Evolutionary conservation across 2,797 vertebrate species (phyloP).

Genomic region (Podarcis lilfordi): DNA sequence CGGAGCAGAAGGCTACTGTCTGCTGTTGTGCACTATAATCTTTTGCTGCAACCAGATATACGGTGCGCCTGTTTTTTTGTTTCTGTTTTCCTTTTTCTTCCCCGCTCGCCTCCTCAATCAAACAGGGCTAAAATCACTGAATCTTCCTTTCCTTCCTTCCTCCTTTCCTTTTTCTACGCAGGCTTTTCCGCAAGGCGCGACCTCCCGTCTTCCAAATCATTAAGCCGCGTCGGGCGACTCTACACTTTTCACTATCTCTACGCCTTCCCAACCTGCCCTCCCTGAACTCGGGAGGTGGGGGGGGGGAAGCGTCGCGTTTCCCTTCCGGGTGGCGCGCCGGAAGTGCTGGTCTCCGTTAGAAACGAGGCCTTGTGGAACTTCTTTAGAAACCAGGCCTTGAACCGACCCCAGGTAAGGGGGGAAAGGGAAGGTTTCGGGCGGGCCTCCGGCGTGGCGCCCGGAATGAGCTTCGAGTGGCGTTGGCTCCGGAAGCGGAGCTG

Average conservation of each 20-base stretch:
- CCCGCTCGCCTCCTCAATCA: no score
- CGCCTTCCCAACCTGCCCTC: background rate
- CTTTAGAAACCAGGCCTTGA: constrained; percentile 5
- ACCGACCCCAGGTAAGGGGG: background rate
- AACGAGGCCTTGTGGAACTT: background rate
- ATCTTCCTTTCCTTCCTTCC: no score
- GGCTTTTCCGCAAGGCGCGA: no score
- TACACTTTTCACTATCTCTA: background rate
- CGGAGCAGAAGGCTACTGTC: background rate
- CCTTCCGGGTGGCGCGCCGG: background rate
- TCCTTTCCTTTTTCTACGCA: no score
- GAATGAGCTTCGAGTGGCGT: background rate
- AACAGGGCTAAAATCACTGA: no score
- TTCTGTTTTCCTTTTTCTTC: no score
- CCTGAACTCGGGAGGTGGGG: no score
- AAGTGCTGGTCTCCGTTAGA: constrained; percentile 15
- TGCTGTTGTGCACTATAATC: background rate
- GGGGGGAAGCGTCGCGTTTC: accelerated
- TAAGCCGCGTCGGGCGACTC: background rate
- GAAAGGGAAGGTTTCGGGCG: accelerated
- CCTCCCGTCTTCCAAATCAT: no score
- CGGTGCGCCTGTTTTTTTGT: no score
- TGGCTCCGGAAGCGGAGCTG: background rate
- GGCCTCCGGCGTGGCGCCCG: background rate
- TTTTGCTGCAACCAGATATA: background rate